These are phyloP conservation scores for Eutolmus rufibarbis DNA, from an alignment of 2,888 invertebrate species.

Conservation along the genomic window DNA sequence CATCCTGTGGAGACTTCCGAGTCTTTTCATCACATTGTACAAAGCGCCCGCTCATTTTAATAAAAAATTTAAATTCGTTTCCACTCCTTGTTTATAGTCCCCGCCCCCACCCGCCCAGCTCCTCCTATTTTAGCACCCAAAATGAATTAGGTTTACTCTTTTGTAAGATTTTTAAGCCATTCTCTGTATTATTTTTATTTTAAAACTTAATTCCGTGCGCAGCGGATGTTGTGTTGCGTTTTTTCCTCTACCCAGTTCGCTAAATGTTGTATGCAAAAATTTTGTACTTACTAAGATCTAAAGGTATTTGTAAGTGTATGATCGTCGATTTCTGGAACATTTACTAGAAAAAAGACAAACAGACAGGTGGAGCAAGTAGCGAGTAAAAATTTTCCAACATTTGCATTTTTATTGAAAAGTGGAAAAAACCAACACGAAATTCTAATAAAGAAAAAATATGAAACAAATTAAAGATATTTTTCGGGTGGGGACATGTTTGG, in stretches of 20 bases:
- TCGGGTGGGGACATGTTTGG: not conserved
- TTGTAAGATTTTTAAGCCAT: not conserved
- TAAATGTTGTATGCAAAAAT: not conserved
- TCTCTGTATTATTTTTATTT: not conserved
- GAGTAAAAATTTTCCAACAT: slow-evolving; percentile 3
- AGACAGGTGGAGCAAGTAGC: not conserved
- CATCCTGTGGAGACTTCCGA: not conserved
- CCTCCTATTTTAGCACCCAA: not conserved
- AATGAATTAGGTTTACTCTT: not conserved
- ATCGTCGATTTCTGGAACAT: not conserved
- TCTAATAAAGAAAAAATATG: not conserved
- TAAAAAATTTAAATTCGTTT: not conserved
- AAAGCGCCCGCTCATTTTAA: not conserved
- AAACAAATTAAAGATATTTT: not conserved
- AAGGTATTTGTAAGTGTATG: not conserved
- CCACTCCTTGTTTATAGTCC: not conserved
- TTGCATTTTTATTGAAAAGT: slow-evolving; percentile 23
- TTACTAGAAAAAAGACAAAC: not conserved
- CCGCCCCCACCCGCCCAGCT: not conserved
- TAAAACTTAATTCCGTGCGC: not conserved
- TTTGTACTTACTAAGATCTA: slow-evolving; percentile 1
- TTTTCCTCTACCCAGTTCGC: not conserved
- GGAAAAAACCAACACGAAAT: not conserved
- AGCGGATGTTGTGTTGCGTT: not conserved
- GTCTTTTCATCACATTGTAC: not conserved